A percentile compares a stretch with the other conserved stretches of the same genome.
phyloP scores from a whole-genome alignment of 2,113 vertebrate genomes.

The Tyrannus savana region DNA sequence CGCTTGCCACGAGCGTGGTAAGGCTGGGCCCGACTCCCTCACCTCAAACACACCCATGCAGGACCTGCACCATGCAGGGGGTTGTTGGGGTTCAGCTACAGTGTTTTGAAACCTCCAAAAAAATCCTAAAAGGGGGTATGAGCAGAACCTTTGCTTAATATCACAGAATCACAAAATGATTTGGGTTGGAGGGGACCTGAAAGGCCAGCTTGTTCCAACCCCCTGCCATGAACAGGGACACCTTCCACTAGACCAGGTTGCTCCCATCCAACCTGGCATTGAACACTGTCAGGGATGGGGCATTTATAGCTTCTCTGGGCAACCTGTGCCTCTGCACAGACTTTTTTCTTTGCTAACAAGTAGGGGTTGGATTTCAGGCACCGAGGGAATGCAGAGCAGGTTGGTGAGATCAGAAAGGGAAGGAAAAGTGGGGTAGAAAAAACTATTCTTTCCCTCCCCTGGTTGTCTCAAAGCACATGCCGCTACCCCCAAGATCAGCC shows the following conservation, averaged over 20 bases:
- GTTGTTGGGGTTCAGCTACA: neutral
- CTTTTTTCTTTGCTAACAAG: neutral
- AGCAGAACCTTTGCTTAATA: neutral
- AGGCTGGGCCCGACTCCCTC: neutral
- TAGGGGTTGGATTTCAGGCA: neutral
- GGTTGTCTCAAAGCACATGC: rapidly evolving
- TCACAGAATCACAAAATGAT: neutral
- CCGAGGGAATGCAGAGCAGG: neutral
- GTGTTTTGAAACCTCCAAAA: neutral
- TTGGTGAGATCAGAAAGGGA: neutral
- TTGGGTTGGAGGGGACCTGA: neutral
- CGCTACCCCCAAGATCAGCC: neutral
- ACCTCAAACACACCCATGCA: rapidly evolving
- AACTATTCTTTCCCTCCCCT: neutral
- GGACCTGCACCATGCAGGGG: rapidly evolving
- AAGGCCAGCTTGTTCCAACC: rapidly evolving
- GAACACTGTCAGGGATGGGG: neutral
- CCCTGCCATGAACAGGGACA: neutral
- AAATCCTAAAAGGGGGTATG: neutral
- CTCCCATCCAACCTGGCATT: neutral
- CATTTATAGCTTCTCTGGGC: neutral
- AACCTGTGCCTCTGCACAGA: neutral
- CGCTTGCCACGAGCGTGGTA: slow-evolving; percentile 87
- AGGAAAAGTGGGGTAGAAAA: neutral
- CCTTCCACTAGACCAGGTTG: too few species aligned